Percentiles rank a stretch among this genome's conserved stretches.
These are phyloP conservation scores for Rousettus leschenaultii DNA, from an alignment of 2,113 vertebrate species.

Conservation along the genomic window DNA sequence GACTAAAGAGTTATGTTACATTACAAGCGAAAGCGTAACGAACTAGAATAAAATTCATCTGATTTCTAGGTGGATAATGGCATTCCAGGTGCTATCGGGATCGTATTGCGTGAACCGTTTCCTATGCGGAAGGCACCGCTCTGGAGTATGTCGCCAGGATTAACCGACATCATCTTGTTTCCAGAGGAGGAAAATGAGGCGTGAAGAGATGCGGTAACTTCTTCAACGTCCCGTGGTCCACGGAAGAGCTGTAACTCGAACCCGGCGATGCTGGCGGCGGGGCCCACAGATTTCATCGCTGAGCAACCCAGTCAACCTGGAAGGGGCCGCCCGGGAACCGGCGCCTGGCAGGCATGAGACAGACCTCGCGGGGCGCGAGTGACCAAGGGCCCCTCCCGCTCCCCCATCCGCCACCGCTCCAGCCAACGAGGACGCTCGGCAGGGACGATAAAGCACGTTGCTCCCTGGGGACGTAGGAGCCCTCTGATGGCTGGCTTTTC, in stretches of 20 bases:
- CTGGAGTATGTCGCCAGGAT: not conserved
- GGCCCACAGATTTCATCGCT: not conserved
- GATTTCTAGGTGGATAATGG: not conserved
- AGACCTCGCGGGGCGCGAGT: not conserved
- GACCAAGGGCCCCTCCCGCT: not conserved
- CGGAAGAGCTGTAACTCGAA: not conserved
- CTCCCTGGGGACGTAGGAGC: no score
- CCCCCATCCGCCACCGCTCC: not conserved
- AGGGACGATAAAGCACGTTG: not conserved
- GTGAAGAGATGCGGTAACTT: not conserved
- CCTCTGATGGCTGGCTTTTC: not conserved
- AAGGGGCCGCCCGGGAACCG: not conserved
- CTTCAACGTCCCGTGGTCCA: not conserved
- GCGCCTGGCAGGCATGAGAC: not conserved
- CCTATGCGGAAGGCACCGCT: not conserved
- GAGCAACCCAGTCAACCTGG: not conserved
- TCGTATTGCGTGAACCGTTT: not conserved
- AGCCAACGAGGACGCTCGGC: not conserved
- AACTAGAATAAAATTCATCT: not conserved
- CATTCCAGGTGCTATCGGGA: not conserved
- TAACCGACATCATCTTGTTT: not conserved
- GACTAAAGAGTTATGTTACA: not conserved
- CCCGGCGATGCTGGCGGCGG: not conserved
- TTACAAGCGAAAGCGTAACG: not conserved
- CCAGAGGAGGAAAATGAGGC: not conserved